Evolutionary conservation across 92 coral and sea anemone species (phyloP).

Genomic region (Heliopora coerulea): DNA sequence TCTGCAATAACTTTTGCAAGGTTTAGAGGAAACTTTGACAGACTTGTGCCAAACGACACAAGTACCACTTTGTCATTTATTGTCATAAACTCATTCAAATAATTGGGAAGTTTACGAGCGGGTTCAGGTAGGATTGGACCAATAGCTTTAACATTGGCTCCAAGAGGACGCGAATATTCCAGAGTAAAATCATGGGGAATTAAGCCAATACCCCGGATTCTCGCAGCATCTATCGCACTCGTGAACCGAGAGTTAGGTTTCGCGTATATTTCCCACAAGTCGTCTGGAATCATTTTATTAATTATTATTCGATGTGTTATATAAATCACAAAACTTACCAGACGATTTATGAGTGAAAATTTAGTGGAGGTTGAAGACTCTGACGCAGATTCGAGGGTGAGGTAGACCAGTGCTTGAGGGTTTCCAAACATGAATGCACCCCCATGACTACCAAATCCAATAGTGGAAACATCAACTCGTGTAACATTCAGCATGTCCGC

Average conservation of each 20-base stretch:
- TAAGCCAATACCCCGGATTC: constrained; percentile 10
- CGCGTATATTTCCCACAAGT: constrained; percentile 35
- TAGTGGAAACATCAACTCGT: constrained; percentile 15
- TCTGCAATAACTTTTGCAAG: constrained; percentile 15
- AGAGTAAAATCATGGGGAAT: constrained; percentile 22
- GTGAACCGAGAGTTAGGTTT: background rate
- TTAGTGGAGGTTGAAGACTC: background rate
- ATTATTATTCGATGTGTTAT: background rate
- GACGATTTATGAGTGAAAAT: constrained; percentile 38
- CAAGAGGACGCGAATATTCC: constrained; percentile 5
- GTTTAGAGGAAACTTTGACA: background rate
- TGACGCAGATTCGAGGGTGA: constrained; percentile 12
- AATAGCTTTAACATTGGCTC: constrained; percentile 20
- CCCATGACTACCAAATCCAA: background rate
- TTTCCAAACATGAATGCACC: background rate
- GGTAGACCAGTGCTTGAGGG: constrained; percentile 10
- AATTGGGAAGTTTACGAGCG: background rate
- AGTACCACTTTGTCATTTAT: constrained; percentile 9
- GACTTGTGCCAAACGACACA: constrained; percentile 20
- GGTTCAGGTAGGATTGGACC: constrained; percentile 10
- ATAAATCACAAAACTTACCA: constrained; percentile 3
- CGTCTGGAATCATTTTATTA: background rate
- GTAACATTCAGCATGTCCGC: constrained; percentile 31
- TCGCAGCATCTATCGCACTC: constrained; percentile 5
- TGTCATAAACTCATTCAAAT: constrained; percentile 7